A percentile compares a stretch with the other conserved stretches of the same genome.
Conservation (phyloP, 2,113 vertebrate genomes). For the Elachura formosa region DNA sequence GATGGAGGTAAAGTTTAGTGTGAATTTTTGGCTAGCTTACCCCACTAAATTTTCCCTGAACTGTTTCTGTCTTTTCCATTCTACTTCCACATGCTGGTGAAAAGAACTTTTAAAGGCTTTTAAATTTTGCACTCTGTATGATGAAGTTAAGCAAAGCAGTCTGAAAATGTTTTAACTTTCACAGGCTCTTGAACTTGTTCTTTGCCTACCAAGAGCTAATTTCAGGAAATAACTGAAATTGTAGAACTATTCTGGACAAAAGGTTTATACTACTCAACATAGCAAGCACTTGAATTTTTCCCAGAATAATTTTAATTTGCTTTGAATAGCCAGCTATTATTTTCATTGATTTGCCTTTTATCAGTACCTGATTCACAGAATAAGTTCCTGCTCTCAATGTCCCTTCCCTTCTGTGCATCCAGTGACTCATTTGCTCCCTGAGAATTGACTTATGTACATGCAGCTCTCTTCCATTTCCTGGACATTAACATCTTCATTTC, state of each 20-base stretch:
- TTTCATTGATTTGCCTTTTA: neutral
- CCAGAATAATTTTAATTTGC: neutral
- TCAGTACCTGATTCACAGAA: neutral
- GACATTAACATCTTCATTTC: neutral
- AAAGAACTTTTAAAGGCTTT: neutral
- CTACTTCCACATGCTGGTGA: neutral
- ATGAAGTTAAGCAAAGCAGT: neutral
- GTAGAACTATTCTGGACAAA: neutral
- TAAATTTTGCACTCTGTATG: neutral
- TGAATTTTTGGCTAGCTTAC: neutral
- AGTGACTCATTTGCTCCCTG: neutral
- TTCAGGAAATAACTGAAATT: neutral
- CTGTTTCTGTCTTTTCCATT: neutral
- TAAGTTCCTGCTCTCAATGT: neutral
- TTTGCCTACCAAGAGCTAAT: neutral
- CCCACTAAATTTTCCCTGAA: neutral
- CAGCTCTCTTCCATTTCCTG: neutral
- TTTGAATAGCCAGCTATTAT: neutral
- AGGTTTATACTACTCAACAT: neutral
- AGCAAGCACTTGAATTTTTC: neutral
- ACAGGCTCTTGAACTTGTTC: neutral
- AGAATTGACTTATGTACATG: accelerated
- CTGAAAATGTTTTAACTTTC: neutral
- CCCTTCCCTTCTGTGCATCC: neutral
- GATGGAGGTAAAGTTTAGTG: neutral